Evolutionary conservation across 2,888 invertebrate genomes (phyloP).

Genomic region (Ormyrus rosae): DNA sequence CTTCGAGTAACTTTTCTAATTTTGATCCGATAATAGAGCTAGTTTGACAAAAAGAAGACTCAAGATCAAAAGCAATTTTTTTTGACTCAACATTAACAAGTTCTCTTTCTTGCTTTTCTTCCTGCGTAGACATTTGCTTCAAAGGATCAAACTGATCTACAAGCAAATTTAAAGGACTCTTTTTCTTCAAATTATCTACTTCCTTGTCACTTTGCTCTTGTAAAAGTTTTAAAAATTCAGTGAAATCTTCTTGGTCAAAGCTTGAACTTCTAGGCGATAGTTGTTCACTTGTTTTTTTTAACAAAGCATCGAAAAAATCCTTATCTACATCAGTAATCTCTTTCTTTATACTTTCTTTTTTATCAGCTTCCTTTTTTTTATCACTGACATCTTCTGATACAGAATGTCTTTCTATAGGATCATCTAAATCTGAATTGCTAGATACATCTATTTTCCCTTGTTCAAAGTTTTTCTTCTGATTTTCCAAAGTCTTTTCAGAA

Average conservation of each 20-base stretch:
- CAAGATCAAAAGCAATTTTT: constrained; percentile 26
- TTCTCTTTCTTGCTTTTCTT: constrained; percentile 37
- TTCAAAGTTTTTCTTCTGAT: constrained; percentile 69
- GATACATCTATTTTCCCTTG: constrained; percentile 71
- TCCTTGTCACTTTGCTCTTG: constrained; percentile 66
- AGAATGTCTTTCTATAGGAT: constrained; percentile 71
- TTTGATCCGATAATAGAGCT: constrained; percentile 22
- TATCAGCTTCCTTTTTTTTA: constrained; percentile 61
- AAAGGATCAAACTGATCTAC: constrained; percentile 55
- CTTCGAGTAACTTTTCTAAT: constrained; percentile 53
- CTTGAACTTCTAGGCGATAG: constrained; percentile 71
- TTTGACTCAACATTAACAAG: constrained; percentile 19
- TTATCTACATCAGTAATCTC: constrained; percentile 74
- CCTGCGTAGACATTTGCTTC: constrained; percentile 55
- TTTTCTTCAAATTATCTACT: constrained; percentile 11
- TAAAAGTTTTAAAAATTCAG: constrained; percentile 70
- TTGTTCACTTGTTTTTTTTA: constrained; percentile 67
- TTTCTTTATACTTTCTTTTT: constrained; percentile 69
- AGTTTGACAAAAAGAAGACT: constrained; percentile 19
- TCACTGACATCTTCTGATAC: constrained; percentile 66
- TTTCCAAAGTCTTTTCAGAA: constrained; percentile 64
- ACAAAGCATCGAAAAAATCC: constrained; percentile 70
- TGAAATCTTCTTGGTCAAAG: constrained; percentile 72
- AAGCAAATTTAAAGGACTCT: constrained; percentile 23
- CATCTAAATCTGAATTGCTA: constrained; percentile 71